These are phyloP conservation scores for Chlamydotis undulata DNA, from an alignment of 2,113 vertebrate genomes.

Conservation along the genomic window DNA sequence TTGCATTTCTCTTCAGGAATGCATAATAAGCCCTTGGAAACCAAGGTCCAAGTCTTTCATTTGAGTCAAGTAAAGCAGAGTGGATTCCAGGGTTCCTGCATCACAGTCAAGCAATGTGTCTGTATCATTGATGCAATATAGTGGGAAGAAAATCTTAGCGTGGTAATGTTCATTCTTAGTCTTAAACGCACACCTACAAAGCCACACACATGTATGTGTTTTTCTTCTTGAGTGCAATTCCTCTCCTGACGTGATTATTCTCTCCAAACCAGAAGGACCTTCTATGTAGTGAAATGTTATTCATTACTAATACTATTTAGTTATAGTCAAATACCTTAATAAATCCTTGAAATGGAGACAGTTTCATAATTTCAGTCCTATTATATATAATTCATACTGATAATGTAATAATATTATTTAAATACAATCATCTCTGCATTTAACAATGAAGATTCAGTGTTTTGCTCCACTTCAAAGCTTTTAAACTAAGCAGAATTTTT, in stretches of 20 bases:
- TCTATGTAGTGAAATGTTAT: neutral
- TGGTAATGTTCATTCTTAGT: neutral
- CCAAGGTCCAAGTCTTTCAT: neutral
- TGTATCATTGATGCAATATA: rapidly evolving
- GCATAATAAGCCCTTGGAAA: neutral
- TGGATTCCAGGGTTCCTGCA: neutral
- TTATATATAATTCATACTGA: neutral
- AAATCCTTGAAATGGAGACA: neutral
- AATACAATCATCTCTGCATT: neutral
- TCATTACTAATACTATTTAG: neutral
- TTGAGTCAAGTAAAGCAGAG: neutral
- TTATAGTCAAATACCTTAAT: neutral
- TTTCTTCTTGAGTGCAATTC: neutral
- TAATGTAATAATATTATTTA: neutral
- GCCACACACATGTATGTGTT: neutral
- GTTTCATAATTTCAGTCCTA: neutral
- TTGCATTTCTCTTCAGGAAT: neutral
- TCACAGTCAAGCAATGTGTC: neutral
- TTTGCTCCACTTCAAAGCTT: neutral
- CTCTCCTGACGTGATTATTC: neutral
- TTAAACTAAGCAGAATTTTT: neutral
- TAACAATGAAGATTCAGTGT: neutral
- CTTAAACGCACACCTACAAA: neutral
- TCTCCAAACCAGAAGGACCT: neutral
- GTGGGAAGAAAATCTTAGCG: neutral